Evolutionary conservation across 2,888 invertebrate species (phyloP), one percentile per base, ranked within the genome.

Genomic region (Seira sanloemensis): DNA sequence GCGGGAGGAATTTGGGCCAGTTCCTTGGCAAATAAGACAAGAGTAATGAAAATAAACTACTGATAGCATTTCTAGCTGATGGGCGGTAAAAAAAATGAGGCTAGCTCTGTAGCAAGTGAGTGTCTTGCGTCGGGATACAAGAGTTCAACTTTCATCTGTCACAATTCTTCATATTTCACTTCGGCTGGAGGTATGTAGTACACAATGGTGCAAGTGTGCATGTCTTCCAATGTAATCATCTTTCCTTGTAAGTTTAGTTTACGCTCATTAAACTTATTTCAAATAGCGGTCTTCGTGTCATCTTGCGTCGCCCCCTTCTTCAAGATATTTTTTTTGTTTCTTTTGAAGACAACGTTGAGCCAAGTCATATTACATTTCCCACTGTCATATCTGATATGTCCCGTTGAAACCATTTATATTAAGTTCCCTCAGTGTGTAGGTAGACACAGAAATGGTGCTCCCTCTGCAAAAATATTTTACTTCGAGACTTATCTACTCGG

Each of bases 391-490:
- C 27, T 21, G 62, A 27, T 66, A 62, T 66, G 37, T 62, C 19
- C 27, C 19, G 62, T 54, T 27, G 27, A 27, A 26, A 66, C 27
- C 58, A 66, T n/a, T 23, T 65, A n/a, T 37, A 37, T 12, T 65
- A 24, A 21, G 23, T 66, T 24, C 23, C 75, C 65, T 66, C 19
- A 26, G 21, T 0, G 21, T 23, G 37, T 23, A 37, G 67, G 46
- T 76, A 66, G n/a, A n/a, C n/a, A n/a, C n/a, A n/a, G n/a, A n/a
- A n/a, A n/a, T 46, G 21, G 0, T 75, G 12, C 12, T 37, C 66
- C 37, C 68, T 74, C 80, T 74, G 81, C 76, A 81, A 80, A 81
- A 81, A 81, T 23, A 66, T 50, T 19, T 16, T 37, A 27, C 69
- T 66, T 67, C 67, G 21, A 27, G 16, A 12, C 26, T 77, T 82